Conservation (phyloP, 92 coral and sea anemone species). For the Phenganax subtilis region DNA sequence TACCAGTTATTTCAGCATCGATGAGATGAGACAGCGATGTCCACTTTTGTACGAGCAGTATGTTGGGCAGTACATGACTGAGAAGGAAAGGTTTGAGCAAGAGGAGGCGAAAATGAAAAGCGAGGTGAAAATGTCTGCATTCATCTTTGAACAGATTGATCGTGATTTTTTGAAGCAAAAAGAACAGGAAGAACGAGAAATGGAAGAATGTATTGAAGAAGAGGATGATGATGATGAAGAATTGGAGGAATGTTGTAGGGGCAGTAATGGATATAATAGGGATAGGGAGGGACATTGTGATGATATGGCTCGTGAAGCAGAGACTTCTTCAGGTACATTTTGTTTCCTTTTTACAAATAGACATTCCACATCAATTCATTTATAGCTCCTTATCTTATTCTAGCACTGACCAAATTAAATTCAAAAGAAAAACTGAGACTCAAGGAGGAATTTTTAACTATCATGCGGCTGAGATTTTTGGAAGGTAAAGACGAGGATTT, state of each 20-base stretch:
- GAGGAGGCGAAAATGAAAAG: constrained; percentile 56
- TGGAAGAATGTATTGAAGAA: constrained; percentile 54
- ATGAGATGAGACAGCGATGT: constrained; percentile 71
- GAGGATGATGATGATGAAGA: constrained; percentile 61
- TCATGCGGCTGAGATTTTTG: constrained; percentile 79
- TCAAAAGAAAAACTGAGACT: constrained; percentile 71
- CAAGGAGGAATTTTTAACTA: constrained; percentile 70
- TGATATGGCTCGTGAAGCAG: background rate
- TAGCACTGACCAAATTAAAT: constrained; percentile 65
- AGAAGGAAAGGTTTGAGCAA: constrained; percentile 65
- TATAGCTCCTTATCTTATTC: background rate
- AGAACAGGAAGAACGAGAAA: constrained; percentile 63
- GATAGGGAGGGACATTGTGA: constrained; percentile 3
- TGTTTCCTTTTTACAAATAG: no score
- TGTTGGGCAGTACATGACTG: constrained; percentile 82
- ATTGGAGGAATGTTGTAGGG: constrained; percentile 2
- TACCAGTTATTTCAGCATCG: constrained; percentile 67
- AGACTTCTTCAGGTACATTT: background rate
- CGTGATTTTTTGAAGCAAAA: constrained; percentile 59
- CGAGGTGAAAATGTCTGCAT: constrained; percentile 62
- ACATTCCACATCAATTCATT: no score
- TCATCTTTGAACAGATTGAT: constrained; percentile 67
- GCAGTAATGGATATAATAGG: background rate
- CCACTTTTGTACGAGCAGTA: constrained; percentile 81
- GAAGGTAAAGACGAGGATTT: constrained; percentile 83